A percentile compares a stretch with the other conserved stretches of the same genome.
Evolutionary conservation across 2,113 vertebrate genomes (phyloP).

Genomic region (Raja brachyura): DNA sequence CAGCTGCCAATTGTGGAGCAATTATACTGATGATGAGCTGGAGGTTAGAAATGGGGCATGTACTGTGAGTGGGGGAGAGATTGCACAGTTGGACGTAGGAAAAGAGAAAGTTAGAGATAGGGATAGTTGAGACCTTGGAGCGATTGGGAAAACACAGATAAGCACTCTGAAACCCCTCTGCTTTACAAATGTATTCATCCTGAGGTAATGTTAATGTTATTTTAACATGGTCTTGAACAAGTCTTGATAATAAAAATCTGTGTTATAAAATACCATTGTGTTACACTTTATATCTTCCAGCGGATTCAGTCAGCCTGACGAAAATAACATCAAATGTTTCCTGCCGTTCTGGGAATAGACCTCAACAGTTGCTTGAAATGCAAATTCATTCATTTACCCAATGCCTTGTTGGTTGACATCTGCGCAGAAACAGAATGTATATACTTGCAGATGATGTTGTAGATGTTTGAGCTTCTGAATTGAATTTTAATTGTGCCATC

Average conservation of each 20-base stretch:
- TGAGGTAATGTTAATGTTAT: neutral
- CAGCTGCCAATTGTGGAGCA: too few species aligned
- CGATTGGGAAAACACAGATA: too few species aligned
- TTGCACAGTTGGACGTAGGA: too few species aligned
- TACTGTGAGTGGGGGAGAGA: too few species aligned
- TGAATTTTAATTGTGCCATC: conserved; percentile 34
- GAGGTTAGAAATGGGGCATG: too few species aligned
- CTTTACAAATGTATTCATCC: neutral
- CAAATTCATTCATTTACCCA: conserved; percentile 20
- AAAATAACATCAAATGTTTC: neutral
- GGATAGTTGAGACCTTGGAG: too few species aligned
- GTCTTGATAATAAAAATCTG: neutral
- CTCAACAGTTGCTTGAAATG: conserved; percentile 15
- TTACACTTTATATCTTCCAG: neutral
- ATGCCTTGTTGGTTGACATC: conserved; percentile 14
- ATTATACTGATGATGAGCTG: too few species aligned
- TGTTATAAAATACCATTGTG: neutral
- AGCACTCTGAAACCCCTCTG: neutral
- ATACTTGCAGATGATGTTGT: conserved; percentile 16
- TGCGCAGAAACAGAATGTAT: conserved; percentile 1
- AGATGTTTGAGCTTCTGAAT: conserved; percentile 16
- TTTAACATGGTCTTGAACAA: neutral
- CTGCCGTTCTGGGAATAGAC: neutral
- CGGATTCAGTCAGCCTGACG: neutral
- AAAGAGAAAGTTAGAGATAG: too few species aligned